Percentiles rank a stretch among this genome's conserved stretches.
Evolutionary conservation across 2,113 vertebrate genomes (phyloP).

Genomic region (Trinectes maculatus): DNA sequence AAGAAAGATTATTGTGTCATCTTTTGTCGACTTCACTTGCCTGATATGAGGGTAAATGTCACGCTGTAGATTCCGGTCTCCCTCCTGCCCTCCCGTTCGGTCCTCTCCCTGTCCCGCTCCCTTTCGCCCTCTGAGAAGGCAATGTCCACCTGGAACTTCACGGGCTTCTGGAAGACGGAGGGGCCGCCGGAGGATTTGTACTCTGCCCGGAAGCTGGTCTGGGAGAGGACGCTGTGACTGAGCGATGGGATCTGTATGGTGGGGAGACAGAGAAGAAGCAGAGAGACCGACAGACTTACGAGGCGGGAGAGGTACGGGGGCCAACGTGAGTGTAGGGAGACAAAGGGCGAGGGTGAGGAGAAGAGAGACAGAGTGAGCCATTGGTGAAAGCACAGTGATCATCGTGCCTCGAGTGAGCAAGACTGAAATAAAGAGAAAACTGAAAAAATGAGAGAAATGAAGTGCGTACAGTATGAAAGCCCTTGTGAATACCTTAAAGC

Average conservation of each 20-base stretch:
- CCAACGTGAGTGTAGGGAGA: slow-evolving; percentile 72
- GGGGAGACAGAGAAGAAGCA: slow-evolving; percentile 73
- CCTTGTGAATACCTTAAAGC: slow-evolving; percentile 22
- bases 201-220: slow-evolving; percentile 94
- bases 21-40: slow-evolving; percentile 58
- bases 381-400: slow-evolving; percentile 71
- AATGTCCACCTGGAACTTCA: slow-evolving; percentile 95
- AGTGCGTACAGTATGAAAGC: slow-evolving; percentile 47
- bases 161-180: slow-evolving; percentile 95
- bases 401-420: slow-evolving; percentile 61
- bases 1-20: neutral
- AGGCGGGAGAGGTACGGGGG: slow-evolving; percentile 69
- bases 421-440: slow-evolving; percentile 52
- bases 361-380: slow-evolving; percentile 75
- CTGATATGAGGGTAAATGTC: slow-evolving; percentile 93
- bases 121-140: slow-evolving; percentile 89
- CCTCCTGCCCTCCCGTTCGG: slow-evolving; percentile 83
- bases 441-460: slow-evolving; percentile 62
- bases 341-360: slow-evolving; percentile 78
- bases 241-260: slow-evolving; percentile 89
- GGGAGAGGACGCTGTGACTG: slow-evolving; percentile 94
- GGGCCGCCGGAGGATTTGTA: slow-evolving; percentile 92
- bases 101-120: slow-evolving; percentile 82
- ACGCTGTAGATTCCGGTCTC: slow-evolving; percentile 91
- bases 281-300: slow-evolving; percentile 75